Percentiles rank a stretch among this genome's conserved stretches.
phyloP scores from a whole-genome alignment of 1,140 invertebrate species.

The Penaeus chinensis region DNA sequence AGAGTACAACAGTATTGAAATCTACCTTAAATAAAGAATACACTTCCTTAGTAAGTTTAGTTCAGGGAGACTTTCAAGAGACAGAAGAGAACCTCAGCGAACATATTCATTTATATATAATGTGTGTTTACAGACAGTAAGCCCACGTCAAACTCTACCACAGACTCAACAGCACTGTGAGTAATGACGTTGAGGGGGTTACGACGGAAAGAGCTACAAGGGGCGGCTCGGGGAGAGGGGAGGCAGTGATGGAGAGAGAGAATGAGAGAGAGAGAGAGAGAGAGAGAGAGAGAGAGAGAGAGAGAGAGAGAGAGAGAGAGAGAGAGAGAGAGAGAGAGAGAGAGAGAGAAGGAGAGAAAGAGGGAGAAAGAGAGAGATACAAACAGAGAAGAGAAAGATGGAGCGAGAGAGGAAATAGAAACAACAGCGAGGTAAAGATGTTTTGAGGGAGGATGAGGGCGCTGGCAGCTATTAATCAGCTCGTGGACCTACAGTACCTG shows the following conservation, averaged over 20 bases:
- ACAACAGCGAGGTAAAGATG: neutral
- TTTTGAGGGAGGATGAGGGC: neutral
- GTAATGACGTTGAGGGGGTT: neutral
- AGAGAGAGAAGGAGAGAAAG: neutral
- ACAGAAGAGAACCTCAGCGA: constrained; percentile 18
- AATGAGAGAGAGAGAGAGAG: too few species aligned
- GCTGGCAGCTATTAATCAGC: neutral
- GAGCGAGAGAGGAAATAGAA: neutral
- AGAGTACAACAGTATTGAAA: too few species aligned
- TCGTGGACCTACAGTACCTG: constrained; percentile 72
- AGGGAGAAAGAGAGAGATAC: neutral
- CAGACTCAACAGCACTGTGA: neutral
- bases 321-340: neutral
- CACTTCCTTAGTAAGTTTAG: too few species aligned
- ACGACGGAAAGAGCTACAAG: neutral
- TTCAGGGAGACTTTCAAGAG: neutral
- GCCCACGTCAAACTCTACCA: constrained; percentile 11
- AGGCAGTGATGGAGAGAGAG: neutral
- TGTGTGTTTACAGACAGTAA: constrained; percentile 26
- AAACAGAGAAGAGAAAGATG: neutral
- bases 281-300: neutral
- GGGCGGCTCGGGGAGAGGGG: neutral
- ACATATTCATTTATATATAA: neutral
- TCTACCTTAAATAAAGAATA: too few species aligned
- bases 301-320: neutral